Conservation (phyloP, 2,113 vertebrate genomes). For the Synodontis membranacea region DNA sequence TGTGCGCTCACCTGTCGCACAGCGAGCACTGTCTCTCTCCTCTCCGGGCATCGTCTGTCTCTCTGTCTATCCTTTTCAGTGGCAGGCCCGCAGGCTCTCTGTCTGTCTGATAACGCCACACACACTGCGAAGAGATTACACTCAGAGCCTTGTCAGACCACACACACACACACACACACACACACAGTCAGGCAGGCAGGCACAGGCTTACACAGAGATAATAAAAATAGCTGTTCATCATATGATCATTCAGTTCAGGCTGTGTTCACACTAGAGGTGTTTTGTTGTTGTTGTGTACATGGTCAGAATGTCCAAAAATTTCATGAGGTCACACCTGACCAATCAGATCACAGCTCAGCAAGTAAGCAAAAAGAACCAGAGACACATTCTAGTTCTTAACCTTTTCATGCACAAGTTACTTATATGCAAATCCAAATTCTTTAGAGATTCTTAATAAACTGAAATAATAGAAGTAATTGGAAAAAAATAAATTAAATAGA, state of each 20-base stretch:
- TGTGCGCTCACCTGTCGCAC: neutral
- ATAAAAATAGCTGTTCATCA: neutral
- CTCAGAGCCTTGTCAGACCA: neutral
- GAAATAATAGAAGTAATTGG: too few species aligned
- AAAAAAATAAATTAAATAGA: too few species aligned
- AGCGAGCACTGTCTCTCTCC: neutral
- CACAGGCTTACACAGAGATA: neutral
- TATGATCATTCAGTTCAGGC: neutral
- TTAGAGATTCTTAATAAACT: too few species aligned
- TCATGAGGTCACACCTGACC: neutral
- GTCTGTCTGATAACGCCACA: neutral
- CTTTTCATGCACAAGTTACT: neutral
- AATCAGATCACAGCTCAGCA: neutral
- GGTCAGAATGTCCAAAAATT: neutral
- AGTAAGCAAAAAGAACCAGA: neutral
- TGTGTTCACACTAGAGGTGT: neutral
- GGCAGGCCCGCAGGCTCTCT: neutral
- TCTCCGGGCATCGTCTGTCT: neutral
- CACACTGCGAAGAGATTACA: neutral
- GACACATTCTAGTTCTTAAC: neutral
- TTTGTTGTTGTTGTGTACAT: neutral
- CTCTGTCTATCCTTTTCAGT: neutral
- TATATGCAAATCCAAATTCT: neutral
- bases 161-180: neutral
- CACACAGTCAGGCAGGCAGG: neutral